Conservation (phyloP, 2,888 invertebrate genomes). For the Dorcus hopei region DNA sequence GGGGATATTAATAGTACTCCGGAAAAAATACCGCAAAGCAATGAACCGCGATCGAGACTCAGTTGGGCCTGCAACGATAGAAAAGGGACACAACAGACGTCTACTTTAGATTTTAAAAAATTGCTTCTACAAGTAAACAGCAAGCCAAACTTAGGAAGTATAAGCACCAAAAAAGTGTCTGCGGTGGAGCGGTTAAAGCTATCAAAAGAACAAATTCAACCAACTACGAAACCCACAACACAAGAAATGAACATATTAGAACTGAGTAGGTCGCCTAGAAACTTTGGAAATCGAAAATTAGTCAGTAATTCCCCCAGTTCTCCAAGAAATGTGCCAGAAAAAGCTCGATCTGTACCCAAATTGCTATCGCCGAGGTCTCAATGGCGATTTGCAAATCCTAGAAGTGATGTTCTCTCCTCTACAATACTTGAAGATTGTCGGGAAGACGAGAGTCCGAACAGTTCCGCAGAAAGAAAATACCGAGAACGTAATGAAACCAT, state of each 20-base stretch:
- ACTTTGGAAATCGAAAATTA: conserved; percentile 60
- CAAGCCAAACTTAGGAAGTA: conserved; percentile 57
- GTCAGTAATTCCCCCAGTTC: conserved; percentile 53
- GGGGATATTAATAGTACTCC: conserved; percentile 43
- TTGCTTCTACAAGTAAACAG: conserved; percentile 70
- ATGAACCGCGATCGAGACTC: conserved; percentile 45
- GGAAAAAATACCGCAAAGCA: conserved; percentile 41
- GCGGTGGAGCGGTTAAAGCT: conserved; percentile 78
- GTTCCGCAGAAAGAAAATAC: conserved; percentile 55
- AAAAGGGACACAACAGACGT: conserved; percentile 66
- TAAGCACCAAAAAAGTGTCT: conserved; percentile 62
- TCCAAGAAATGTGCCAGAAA: conserved; percentile 47
- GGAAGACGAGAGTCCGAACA: conserved; percentile 69
- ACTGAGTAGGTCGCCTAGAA: conserved; percentile 69
- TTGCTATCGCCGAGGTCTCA: conserved; percentile 67
- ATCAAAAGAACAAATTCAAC: conserved; percentile 55
- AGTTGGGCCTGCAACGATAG: conserved; percentile 62
- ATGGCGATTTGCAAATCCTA: conserved; percentile 70
- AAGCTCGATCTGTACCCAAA: conserved; percentile 52
- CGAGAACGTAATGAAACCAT: conserved; percentile 1
- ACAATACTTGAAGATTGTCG: conserved; percentile 84
- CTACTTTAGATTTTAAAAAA: conserved; percentile 80
- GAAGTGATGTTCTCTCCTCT: conserved; percentile 80
- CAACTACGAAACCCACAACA: conserved; percentile 21
- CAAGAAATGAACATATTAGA: conserved; percentile 61